A percentile compares a stretch with the other conserved stretches of the same genome.
These are phyloP conservation scores for Danio jaintianensis DNA, from an alignment of 2,797 vertebrate species.

Conservation along the genomic window DNA sequence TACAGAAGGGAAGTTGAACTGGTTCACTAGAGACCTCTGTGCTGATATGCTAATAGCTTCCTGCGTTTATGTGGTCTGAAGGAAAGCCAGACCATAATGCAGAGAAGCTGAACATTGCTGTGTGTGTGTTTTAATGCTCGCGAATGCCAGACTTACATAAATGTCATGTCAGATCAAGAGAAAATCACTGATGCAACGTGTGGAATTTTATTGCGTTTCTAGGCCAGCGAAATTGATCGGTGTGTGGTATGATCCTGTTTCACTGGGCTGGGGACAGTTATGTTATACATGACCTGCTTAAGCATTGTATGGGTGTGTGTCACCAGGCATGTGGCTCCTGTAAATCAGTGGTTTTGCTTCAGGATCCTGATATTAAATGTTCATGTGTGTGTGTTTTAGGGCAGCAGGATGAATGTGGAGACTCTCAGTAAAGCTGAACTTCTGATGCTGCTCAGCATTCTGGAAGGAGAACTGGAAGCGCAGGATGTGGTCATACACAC, in stretches of 20 bases:
- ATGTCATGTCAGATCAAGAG: constrained; percentile 37
- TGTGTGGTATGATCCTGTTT: constrained; percentile 14
- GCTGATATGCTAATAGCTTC: constrained; percentile 57
- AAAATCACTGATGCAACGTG: constrained; percentile 11
- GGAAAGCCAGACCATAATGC: constrained; percentile 36
- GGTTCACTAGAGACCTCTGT: constrained; percentile 41
- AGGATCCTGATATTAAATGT: not conserved
- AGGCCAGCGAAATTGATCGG: constrained; percentile 17
- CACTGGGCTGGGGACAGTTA: not conserved
- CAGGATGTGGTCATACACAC: constrained; percentile 96
- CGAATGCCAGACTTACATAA: constrained; percentile 33
- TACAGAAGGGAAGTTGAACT: constrained; percentile 40
- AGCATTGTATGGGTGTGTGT: not conserved
- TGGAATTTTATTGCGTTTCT: constrained; percentile 35
- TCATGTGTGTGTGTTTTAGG: constrained; percentile 70
- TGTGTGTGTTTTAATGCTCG: constrained; percentile 37
- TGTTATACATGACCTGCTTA: constrained; percentile 10
- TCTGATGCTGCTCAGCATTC: constrained; percentile 93
- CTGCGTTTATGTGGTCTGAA: constrained; percentile 51
- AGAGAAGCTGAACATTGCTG: constrained; percentile 25
- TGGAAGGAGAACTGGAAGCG: constrained; percentile 97
- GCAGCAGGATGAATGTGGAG: constrained; percentile 97
- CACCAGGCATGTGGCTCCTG: not conserved
- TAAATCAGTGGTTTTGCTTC: constrained; percentile 12
- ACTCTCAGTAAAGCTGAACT: constrained; percentile 96